Base-by-base conservation (phyloP, 2,797 vertebrate genomes). In the Xyrichtys novacula region DNA sequence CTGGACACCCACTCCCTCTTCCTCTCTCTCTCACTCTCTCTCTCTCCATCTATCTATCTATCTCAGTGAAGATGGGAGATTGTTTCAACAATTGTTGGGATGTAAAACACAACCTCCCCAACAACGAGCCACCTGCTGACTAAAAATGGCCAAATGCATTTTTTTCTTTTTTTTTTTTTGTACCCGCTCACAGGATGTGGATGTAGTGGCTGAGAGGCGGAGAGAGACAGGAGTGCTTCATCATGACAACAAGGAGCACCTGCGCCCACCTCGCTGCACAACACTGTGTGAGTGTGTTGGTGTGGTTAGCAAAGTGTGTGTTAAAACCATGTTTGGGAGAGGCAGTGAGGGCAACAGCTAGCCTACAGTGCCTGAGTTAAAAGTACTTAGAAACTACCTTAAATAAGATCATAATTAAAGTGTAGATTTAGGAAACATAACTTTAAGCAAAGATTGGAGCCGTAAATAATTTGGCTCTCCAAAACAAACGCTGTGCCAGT, bases 1-100 rank as follows among this genome's bases (percentile, higher is more conserved):
- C 89, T 63, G 87, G 86, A 93, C 92, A 91, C 93, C 92, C 91
- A 93, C 93, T 92, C 91, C 81, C 75, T 81, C 32, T 34, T n/a
- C n/a, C n/a, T n/a, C n/a, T n/a, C n/a, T n/a, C n/a, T n/a, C n/a
- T n/a, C n/a, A n/a, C n/a, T n/a, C n/a, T n/a, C n/a, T n/a, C n/a
- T n/a, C n/a, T n/a, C n/a, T n/a, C n/a, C n/a, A n/a, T n/a, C n/a
- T n/a, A n/a, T n/a, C 32, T 12, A 9, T 11, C 32, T 4, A 9
- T 11, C 32, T 11, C 81, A 89, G 85, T 73, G 85, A 78, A 76
- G 71, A 80, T 50, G 65, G 74, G 71, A 78, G 80, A 84, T 81
- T 78, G 80, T 86, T 80, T 82, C 79, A 68, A 71, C 76, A 73
- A 69, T 84, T 65, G 76, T 87, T 84, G 85, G 71, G 61, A 83